Conservation (phyloP, 2,113 vertebrate species). For the Sakesphorus luctuosus region DNA sequence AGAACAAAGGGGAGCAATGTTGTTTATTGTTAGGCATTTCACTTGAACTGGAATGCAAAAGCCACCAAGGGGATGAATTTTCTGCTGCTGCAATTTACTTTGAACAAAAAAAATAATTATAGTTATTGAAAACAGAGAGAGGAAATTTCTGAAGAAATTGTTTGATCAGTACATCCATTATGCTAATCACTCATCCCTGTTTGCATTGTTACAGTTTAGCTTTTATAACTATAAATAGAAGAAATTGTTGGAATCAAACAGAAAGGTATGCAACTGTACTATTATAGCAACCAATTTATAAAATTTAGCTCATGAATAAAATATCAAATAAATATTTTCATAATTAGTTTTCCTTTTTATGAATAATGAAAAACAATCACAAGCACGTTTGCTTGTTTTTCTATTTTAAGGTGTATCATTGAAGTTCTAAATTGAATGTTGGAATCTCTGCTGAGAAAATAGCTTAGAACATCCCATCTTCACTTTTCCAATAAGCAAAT, state of each 20-base stretch:
- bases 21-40: background rate
- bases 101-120: background rate
- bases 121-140: background rate
- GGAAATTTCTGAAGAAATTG: background rate
- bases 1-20: background rate
- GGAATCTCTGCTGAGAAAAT: background rate
- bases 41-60: background rate
- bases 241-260: background rate
- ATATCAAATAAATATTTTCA: conserved; percentile 22
- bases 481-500: background rate
- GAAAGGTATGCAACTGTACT: background rate
- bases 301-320: conserved; percentile 46
- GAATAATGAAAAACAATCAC: background rate
- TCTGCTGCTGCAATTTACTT: background rate
- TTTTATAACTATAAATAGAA: conserved; percentile 14
- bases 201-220: background rate
- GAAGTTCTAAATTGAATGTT: background rate
- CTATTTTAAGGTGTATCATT: background rate
- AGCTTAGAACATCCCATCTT: background rate
- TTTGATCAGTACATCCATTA: conserved; percentile 2
- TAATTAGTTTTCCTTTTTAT: conserved; percentile 23
- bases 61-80: background rate
- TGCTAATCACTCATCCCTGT: conserved; percentile 12
- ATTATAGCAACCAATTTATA: conserved; percentile 4
- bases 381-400: background rate